Percentiles rank a stretch among this genome's conserved stretches.
These are phyloP conservation scores for Colletes latitarsis DNA, from an alignment of 1,140 invertebrate genomes.

Conservation along the genomic window DNA sequence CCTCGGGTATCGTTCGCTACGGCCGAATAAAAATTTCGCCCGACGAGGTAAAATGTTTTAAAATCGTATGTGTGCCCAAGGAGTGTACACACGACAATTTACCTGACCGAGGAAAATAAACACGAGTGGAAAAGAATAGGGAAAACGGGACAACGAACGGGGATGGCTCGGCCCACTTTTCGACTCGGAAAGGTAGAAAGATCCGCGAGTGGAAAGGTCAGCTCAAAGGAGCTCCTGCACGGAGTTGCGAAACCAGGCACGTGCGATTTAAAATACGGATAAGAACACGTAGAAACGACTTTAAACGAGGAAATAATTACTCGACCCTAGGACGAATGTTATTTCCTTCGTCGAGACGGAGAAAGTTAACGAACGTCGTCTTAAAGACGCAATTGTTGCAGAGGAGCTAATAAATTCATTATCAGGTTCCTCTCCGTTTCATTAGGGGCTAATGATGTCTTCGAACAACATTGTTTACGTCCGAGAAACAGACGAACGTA, in stretches of 20 bases:
- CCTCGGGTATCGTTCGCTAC: background rate
- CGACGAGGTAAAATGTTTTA: background rate
- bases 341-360: background rate
- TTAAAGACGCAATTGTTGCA: background rate
- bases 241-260: background rate
- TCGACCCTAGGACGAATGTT: background rate
- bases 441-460: background rate
- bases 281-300: background rate
- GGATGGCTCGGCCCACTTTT: too few relatives aligned
- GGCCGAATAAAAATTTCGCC: background rate
- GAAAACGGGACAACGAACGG: background rate
- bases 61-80: background rate
- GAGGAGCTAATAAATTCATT: slow-evolving; percentile 3
- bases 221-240: background rate
- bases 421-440: background rate
- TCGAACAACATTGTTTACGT: background rate
- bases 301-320: background rate
- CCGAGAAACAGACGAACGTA: too few relatives aligned
- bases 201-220: background rate
- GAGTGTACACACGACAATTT: slow-evolving; percentile 45
- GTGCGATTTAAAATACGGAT: background rate
- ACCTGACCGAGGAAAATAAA: slow-evolving; percentile 45
- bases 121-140: background rate
- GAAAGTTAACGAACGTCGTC: background rate
- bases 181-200: background rate